These are phyloP conservation scores for Agrenia bidenticulata DNA, from an alignment of 2,888 invertebrate species.

Conservation along the genomic window DNA sequence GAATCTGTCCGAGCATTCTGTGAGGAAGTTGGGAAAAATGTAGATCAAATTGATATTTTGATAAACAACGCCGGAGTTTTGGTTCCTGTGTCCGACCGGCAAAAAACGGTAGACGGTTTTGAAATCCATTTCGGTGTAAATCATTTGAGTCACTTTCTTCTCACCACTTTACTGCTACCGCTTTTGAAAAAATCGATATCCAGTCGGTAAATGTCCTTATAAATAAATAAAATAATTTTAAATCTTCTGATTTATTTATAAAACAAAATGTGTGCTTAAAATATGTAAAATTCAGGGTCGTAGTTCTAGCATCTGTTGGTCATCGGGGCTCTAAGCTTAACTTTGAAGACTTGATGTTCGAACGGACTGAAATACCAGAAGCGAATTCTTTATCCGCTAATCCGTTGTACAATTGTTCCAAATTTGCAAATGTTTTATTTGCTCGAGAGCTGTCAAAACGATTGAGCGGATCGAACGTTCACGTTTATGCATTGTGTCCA, in stretches of 20 bases:
- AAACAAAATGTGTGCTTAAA: too few species aligned
- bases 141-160: conserved; percentile 79
- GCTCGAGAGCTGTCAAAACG: conserved; percentile 54
- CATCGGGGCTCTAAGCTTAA: conserved; percentile 54
- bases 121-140: conserved; percentile 84
- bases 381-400: conserved; percentile 3
- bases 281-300: conserved; percentile 56
- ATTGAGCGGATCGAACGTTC: conserved; percentile 58
- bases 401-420: conserved; percentile 55
- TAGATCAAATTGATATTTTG: conserved; percentile 54
- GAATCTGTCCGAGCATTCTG: conserved; percentile 58
- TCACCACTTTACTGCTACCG: conserved; percentile 76
- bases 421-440: conserved; percentile 56
- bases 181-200: conserved; percentile 66
- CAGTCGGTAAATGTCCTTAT: conserved; percentile 63
- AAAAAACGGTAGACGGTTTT: conserved; percentile 69
- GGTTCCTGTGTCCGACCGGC: conserved; percentile 45
- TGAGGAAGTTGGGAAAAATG: conserved; percentile 54
- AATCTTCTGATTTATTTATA: conserved; percentile 24
- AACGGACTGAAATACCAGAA: conserved; percentile 34
- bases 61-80: conserved; percentile 55
- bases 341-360: conserved; percentile 53
- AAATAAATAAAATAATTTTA: not conserved
- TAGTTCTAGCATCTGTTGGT: conserved; percentile 57
- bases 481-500: conserved; percentile 41